These are phyloP conservation scores for Cyanoliseus patagonus DNA, from an alignment of 2,113 vertebrate genomes.

Conservation along the genomic window DNA sequence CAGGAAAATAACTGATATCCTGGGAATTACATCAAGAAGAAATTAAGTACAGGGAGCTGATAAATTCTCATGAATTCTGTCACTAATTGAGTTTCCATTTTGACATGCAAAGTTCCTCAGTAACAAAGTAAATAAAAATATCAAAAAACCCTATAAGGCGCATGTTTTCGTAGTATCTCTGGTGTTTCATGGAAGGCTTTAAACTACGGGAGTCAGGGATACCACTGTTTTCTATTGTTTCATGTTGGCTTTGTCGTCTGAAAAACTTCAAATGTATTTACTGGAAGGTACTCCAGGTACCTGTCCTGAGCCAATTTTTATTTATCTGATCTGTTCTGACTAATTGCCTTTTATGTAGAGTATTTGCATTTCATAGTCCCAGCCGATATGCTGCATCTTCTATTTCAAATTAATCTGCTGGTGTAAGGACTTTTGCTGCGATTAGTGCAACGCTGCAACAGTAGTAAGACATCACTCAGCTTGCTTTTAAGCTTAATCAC, in stretches of 20 bases:
- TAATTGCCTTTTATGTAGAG: neutral
- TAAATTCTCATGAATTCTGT: neutral
- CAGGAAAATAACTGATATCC: neutral
- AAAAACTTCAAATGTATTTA: neutral
- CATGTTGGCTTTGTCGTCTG: neutral
- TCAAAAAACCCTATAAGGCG: accelerated
- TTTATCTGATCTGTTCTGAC: neutral
- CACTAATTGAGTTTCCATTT: neutral
- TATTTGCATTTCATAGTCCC: neutral
- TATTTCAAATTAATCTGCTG: neutral
- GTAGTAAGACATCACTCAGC: neutral
- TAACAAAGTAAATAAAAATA: neutral
- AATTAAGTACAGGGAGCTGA: neutral
- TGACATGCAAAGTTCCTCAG: neutral
- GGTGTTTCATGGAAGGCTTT: neutral
- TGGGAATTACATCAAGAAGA: neutral
- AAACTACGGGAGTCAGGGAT: neutral
- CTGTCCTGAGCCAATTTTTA: neutral
- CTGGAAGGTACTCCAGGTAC: neutral
- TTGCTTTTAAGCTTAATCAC: neutral
- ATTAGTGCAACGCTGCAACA: neutral
- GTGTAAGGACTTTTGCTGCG: neutral
- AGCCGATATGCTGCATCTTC: neutral
- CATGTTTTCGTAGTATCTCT: neutral
- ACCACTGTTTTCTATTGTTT: neutral